These are phyloP conservation scores for Platichthys stellatus DNA, from an alignment of 2,113 vertebrate genomes.

Conservation along the genomic window DNA sequence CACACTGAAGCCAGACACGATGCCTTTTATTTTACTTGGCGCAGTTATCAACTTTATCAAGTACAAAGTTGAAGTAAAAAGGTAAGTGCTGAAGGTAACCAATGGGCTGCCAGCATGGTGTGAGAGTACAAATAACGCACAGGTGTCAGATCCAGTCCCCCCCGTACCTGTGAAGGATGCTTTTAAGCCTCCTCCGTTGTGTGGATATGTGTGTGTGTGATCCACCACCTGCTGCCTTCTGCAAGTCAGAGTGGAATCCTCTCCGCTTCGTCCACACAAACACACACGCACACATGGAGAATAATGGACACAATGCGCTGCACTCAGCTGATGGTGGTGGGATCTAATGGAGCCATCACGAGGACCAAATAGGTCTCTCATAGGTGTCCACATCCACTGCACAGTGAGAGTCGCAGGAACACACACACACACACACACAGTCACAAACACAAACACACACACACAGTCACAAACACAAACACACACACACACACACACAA, in stretches of 20 bases:
- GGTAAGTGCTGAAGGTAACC: constrained; percentile 49
- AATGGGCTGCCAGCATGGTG: constrained; percentile 32
- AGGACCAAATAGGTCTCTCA: constrained; percentile 44
- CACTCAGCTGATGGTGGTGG: constrained; percentile 38
- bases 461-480: constrained; percentile 6
- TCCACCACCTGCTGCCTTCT: constrained; percentile 45
- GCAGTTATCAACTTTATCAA: constrained; percentile 33
- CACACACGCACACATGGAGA: constrained; percentile 18
- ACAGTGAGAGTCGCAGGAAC: constrained; percentile 7
- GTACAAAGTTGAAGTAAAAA: constrained; percentile 38
- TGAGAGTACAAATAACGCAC: constrained; percentile 16
- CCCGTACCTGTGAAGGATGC: constrained; percentile 32
- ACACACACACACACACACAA: constrained; percentile 7
- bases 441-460: constrained; percentile 11
- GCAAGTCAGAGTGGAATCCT: constrained; percentile 32
- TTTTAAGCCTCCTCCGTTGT: constrained; percentile 36
- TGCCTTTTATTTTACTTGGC: constrained; percentile 1
- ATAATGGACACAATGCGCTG: constrained; percentile 43
- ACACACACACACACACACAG: constrained; percentile 10
- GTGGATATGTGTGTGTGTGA: constrained; percentile 5
- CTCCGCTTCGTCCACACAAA: constrained; percentile 15
- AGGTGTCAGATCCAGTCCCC: not conserved
- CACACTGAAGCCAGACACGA: not conserved
- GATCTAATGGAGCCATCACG: constrained; percentile 44
- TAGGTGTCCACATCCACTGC: constrained; percentile 31